phyloP scores from a whole-genome alignment of 2,113 vertebrate species.

The Scatophagus argus region DNA sequence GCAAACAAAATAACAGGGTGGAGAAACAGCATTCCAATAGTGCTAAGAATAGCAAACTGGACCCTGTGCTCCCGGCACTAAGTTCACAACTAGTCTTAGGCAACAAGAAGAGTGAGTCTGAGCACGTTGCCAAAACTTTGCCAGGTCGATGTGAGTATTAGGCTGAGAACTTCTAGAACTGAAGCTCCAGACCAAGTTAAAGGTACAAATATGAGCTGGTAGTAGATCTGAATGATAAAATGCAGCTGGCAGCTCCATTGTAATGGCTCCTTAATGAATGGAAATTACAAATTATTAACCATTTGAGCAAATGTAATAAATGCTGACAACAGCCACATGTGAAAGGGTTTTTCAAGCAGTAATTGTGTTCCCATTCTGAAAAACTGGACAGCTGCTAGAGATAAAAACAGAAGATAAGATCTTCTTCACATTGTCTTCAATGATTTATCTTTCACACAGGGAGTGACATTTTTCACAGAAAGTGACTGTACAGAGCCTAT shows the following conservation, averaged over 20 bases:
- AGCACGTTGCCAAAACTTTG: constrained; percentile 51
- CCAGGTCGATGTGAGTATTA: constrained; percentile 27
- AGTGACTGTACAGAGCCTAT: background rate
- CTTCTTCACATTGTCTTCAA: background rate
- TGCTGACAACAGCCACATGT: background rate
- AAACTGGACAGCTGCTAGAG: constrained; percentile 8
- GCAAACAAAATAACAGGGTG: constrained; percentile 81
- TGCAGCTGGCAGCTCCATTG: background rate
- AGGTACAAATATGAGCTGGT: background rate
- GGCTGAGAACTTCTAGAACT: constrained; percentile 2
- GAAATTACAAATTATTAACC: background rate
- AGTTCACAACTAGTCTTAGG: constrained; percentile 70
- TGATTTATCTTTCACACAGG: constrained; percentile 29
- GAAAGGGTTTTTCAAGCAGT: background rate
- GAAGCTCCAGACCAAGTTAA: background rate
- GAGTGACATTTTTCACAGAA: constrained; percentile 5
- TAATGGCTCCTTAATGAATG: background rate
- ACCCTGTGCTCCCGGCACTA: constrained; percentile 73
- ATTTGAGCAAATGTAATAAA: background rate
- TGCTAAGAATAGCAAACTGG: constrained; percentile 84
- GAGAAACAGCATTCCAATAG: constrained; percentile 83
- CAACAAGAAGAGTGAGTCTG: constrained; percentile 56
- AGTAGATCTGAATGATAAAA: background rate
- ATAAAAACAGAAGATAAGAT: constrained; percentile 20
- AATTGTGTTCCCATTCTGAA: constrained; percentile 1